These are phyloP conservation scores for Nomada flava DNA, from an alignment of 2,888 invertebrate species.

Conservation along the genomic window DNA sequence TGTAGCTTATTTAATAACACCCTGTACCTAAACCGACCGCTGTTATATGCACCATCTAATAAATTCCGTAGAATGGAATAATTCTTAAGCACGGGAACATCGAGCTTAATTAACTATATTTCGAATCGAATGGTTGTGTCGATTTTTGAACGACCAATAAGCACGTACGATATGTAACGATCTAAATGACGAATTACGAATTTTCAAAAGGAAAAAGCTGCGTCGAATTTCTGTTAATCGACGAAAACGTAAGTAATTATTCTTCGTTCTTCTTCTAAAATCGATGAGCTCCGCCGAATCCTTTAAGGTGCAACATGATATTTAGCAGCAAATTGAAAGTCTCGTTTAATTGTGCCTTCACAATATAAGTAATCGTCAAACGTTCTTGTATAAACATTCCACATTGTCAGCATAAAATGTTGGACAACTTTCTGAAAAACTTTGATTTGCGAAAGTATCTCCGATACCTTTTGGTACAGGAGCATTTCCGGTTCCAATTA, in stretches of 20 bases:
- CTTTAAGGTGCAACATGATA: background rate
- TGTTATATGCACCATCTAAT: conserved; percentile 5
- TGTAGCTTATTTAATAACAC: background rate
- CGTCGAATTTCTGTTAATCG: background rate
- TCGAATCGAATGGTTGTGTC: conserved; percentile 2
- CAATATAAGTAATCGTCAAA: background rate
- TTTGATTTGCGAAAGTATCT: conserved; percentile 3
- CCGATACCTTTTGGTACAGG: background rate
- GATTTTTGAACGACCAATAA: conserved; percentile 42
- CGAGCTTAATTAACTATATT: conserved; percentile 10
- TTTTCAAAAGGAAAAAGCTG: conserved; percentile 29
- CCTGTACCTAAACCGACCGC: conserved; percentile 5
- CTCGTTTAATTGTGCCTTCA: background rate
- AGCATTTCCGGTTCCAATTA: background rate
- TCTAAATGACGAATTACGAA: conserved; percentile 45
- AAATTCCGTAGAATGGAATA: conserved; percentile 11
- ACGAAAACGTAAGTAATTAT: conserved; percentile 21
- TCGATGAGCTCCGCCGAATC: background rate
- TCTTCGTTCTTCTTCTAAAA: background rate
- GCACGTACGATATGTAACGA: conserved; percentile 55
- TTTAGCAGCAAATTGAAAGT: background rate
- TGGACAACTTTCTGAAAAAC: background rate
- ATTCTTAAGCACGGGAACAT: conserved; percentile 27
- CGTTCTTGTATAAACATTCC: background rate
- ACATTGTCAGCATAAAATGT: background rate